These are phyloP conservation scores for Drosophila niveifrons DNA, from an alignment of 2,888 invertebrate species.

Conservation along the genomic window DNA sequence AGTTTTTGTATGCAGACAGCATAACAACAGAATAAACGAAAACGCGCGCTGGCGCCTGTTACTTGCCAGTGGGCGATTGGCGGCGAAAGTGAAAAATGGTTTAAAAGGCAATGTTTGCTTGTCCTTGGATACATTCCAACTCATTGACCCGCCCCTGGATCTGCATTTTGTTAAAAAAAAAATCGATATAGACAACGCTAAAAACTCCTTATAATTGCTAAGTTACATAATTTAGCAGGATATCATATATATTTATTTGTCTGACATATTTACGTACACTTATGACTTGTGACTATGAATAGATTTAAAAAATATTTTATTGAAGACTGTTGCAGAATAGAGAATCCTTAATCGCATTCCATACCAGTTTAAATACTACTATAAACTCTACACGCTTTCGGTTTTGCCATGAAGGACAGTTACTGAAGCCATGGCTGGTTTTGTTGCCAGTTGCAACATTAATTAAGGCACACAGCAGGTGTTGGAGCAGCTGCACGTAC, in stretches of 20 bases:
- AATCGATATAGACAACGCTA: conserved; percentile 58
- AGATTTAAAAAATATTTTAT: not conserved
- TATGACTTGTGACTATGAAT: conserved; percentile 8
- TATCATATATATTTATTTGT: conserved; percentile 69
- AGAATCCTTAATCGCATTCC: conserved; percentile 9
- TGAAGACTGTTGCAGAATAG: conserved; percentile 3
- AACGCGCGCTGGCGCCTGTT: conserved; percentile 49
- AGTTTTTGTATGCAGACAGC: conserved; percentile 17
- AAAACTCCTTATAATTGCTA: conserved; percentile 59
- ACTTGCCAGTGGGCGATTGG: conserved; percentile 23
- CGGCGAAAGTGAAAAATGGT: not conserved
- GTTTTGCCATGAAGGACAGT: not conserved
- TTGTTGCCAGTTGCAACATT: conserved; percentile 6
- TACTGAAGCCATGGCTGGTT: not conserved
- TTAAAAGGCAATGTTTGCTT: conserved; percentile 53
- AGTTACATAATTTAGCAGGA: conserved; percentile 80
- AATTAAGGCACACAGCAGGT: conserved; percentile 38
- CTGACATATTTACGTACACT: too few relatives aligned
- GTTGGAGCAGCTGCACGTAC: conserved; percentile 42
- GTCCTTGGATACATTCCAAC: conserved; percentile 67
- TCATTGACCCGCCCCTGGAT: conserved; percentile 58
- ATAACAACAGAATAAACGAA: conserved; percentile 4
- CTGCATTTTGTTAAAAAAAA: conserved; percentile 36
- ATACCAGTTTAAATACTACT: not conserved
- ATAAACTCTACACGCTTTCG: conserved; percentile 4